Evolutionary conservation across 53 echinoderm and acorn worm genomes (phyloP).

Genomic region (Echinarachnius parma): DNA sequence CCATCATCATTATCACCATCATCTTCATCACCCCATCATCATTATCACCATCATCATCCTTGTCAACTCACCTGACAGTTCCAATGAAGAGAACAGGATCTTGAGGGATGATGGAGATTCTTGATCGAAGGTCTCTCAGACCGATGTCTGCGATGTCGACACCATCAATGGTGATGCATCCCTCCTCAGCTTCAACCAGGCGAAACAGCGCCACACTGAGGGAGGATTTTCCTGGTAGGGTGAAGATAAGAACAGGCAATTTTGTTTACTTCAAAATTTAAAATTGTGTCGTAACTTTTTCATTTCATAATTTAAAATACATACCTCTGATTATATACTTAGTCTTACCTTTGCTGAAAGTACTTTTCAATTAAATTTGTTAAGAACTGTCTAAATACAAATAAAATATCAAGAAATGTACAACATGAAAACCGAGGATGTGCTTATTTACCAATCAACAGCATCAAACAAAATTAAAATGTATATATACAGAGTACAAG

Average conservation of each 20-base stretch:
- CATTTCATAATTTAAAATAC: neutral
- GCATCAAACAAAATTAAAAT: too few species aligned
- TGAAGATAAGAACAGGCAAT: too few species aligned
- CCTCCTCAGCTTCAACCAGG: slow-evolving; percentile 61
- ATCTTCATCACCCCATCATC: too few species aligned
- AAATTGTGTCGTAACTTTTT: neutral
- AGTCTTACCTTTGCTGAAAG: too few species aligned
- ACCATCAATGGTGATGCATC: slow-evolving; percentile 71
- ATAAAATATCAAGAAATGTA: too few species aligned
- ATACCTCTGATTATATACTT: neutral
- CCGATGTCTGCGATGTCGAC: slow-evolving; percentile 65
- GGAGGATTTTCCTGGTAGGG: slow-evolving; percentile 65
- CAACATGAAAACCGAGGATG: too few species aligned
- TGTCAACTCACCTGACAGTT: slow-evolving; percentile 53
- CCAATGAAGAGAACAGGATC: slow-evolving; percentile 86
- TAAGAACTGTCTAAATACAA: too few species aligned
- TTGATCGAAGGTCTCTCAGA: slow-evolving; percentile 69
- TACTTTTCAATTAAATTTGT: too few species aligned
- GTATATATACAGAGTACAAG: too few species aligned
- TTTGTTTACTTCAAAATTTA: too few species aligned
- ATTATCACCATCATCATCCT: neutral
- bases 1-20: too few species aligned
- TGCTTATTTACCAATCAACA: too few species aligned
- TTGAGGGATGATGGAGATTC: slow-evolving; percentile 83
- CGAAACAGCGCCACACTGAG: slow-evolving; percentile 73